Base-by-base conservation (phyloP, 1,140 invertebrate genomes). In the Meloidogyne hapla region DNA sequence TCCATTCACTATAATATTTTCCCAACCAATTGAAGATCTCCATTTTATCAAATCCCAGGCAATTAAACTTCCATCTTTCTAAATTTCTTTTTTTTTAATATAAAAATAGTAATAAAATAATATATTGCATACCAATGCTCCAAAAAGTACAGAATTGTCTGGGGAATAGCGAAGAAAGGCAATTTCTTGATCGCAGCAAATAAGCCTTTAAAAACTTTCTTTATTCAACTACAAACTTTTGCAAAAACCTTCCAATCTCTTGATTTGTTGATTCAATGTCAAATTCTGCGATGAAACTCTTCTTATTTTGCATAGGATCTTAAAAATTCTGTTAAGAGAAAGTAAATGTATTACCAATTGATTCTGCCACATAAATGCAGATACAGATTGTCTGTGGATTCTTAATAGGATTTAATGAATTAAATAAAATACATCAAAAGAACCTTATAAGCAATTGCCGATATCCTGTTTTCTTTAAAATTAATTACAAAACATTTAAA, bases 281-380 rank as follows among this genome's bases (percentile, higher is more conserved):
- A 10, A 73, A 73, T 62, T 73, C 70, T 6, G 45, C 70, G 23
- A 73, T 25, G n/a, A 73, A 73, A 73, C 70, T 73, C 56, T 61
- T 73, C 10, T 61, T 42, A 40, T 73, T 23, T 38, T 56, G 12
- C 21, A 61, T 23, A 61, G 56, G 25, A 73, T 73, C 68, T 69
- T 42, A 45, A 69, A 69, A 40, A 69, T n/a, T 56, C 0, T 56
- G 8, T 56, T 4, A 56, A 56, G n/a, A n/a, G n/a, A 56, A 18
- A 42, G 13, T 42, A 42, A 10, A 42, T 0, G n/a, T n/a, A 18
- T 48, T 48, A 56, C 48, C 48, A 6, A n/a, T n/a, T 21, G 48
- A 56, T 56, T 56, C 48, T 0, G 48, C 48, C 48, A 56, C 48
- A 56, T n/a, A 56, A 56, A n/a, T 21, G 48, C 48, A n/a, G n/a